These are phyloP conservation scores for Aspidiotus rigidus DNA, from an alignment of 2,888 invertebrate genomes.

Conservation along the genomic window DNA sequence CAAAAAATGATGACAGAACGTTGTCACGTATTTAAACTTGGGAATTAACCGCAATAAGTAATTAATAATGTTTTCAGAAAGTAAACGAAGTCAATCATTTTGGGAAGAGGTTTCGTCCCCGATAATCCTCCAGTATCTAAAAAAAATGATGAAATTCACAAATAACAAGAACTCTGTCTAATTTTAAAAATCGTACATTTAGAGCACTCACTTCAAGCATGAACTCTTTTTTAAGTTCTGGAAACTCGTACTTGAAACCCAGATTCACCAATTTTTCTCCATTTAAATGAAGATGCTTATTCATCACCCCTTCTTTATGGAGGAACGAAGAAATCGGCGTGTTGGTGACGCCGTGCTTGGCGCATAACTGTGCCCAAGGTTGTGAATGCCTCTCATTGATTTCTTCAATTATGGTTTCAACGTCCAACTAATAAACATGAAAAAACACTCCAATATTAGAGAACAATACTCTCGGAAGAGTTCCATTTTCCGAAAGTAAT, in stretches of 20 bases:
- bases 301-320: conserved; percentile 69
- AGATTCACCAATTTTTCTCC: conserved; percentile 54
- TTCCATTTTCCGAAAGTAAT: too few species aligned
- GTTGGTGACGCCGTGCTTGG: conserved; percentile 62
- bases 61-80: conserved; percentile 1
- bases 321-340: conserved; percentile 83
- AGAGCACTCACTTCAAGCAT: conserved; percentile 27
- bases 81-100: background rate
- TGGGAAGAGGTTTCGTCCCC: conserved; percentile 20
- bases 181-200: background rate
- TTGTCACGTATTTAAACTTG: too few species aligned
- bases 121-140: conserved; percentile 22
- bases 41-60: too few species aligned
- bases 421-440: conserved; percentile 54
- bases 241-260: conserved; percentile 47
- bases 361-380: conserved; percentile 84
- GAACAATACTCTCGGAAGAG: too few species aligned
- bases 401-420: conserved; percentile 72
- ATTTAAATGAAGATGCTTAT: conserved; percentile 68
- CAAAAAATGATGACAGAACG: too few species aligned
- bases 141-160: background rate
- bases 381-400: conserved; percentile 88
- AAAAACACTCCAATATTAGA: conserved; percentile 16
- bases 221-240: conserved; percentile 23
- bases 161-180: background rate